phyloP scores from a whole-genome alignment of 2,113 vertebrate genomes.

The Hyperopisus bebe region DNA sequence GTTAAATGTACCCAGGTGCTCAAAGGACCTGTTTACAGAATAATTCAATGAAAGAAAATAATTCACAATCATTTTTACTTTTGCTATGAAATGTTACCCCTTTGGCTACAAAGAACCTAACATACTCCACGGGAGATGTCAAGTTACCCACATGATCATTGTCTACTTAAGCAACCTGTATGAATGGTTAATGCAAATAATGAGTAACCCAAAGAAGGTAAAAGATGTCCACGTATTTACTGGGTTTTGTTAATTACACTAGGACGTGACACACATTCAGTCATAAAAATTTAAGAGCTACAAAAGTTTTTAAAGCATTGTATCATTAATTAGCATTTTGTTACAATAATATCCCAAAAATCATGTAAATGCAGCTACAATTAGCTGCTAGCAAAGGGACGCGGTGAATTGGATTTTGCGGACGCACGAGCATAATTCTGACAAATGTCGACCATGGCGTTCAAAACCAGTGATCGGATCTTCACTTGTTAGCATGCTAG shows the following conservation, averaged over 20 bases:
- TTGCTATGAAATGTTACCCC: not conserved
- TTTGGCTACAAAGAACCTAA: not conserved
- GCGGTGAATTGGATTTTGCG: not conserved
- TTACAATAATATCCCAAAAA: not conserved
- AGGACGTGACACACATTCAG: not conserved
- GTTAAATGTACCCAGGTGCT: not conserved
- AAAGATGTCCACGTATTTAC: not conserved
- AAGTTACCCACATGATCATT: not conserved
- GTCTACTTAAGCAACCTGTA: slow-evolving; percentile 3
- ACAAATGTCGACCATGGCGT: not conserved
- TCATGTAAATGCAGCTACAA: not conserved
- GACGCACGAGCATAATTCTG: not conserved
- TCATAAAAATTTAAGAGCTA: not conserved
- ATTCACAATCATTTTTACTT: not conserved
- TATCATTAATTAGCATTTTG: not conserved
- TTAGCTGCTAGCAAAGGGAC: not conserved
- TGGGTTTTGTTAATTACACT: not conserved
- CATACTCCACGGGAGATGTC: not conserved
- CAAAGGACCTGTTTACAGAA: not conserved
- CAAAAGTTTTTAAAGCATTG: not conserved
- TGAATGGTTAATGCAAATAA: not conserved
- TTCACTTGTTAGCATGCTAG: not conserved
- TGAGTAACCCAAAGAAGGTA: not conserved
- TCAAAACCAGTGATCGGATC: not conserved
- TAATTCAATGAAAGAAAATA: not conserved